Evolutionary conservation across 2,113 vertebrate species (phyloP).

Genomic region (Apeltes quadracus): DNA sequence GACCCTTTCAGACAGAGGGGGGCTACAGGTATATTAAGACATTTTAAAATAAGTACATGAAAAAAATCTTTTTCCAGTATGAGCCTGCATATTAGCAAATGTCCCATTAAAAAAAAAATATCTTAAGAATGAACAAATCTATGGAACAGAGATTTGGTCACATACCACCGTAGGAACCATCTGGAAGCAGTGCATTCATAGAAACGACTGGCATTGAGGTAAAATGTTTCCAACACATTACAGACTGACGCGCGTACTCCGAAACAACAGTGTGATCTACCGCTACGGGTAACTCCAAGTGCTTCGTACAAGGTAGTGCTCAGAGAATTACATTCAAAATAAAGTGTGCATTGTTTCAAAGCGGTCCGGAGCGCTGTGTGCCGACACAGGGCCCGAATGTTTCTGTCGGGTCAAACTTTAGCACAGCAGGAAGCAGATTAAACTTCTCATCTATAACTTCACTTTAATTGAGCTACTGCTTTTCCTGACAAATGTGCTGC

Average conservation of each 20-base stretch:
- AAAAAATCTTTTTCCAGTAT: neutral
- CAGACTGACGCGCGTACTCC: neutral
- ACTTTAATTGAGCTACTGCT: neutral
- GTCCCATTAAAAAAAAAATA: neutral
- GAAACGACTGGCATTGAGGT: conserved; percentile 31
- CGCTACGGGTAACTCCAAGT: neutral
- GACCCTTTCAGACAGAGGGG: neutral
- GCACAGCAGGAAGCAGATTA: neutral
- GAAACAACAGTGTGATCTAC: conserved; percentile 1
- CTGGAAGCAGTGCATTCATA: conserved; percentile 8
- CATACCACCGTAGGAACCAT: conserved; percentile 6
- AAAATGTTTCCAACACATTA: conserved; percentile 12
- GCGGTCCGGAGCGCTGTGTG: conserved; percentile 3
- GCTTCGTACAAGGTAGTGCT: conserved; percentile 37
- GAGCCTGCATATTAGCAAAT: neutral
- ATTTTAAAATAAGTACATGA: neutral
- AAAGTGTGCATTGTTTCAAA: conserved; percentile 8
- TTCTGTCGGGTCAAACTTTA: conserved; percentile 1
- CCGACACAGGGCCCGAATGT: neutral
- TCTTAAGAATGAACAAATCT: conserved; percentile 12
- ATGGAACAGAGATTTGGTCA: neutral
- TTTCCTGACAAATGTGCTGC: conserved; percentile 9
- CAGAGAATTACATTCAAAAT: conserved; percentile 16
- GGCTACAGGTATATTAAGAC: neutral
- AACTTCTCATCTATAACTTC: neutral